Evolutionary conservation across 2,113 vertebrate genomes (phyloP).

Genomic region (Vulpes vulpes): DNA sequence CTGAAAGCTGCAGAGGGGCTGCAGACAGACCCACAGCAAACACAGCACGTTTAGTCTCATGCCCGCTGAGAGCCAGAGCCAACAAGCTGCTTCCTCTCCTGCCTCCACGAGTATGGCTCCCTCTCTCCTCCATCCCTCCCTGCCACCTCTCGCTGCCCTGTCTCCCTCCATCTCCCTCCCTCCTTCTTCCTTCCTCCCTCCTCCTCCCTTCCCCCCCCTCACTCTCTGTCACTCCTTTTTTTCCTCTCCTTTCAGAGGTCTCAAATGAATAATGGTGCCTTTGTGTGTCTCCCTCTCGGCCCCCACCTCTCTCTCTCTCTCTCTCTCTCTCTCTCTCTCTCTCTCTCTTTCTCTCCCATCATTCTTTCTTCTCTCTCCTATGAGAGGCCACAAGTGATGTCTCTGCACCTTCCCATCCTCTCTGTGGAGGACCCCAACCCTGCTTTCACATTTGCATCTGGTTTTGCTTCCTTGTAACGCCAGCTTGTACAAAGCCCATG

Average conservation of each 20-base stretch:
- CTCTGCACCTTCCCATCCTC: neutral
- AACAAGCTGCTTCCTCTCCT: too few relatives aligned
- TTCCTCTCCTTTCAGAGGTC: neutral
- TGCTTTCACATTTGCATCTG: fast-evolving
- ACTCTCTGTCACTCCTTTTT: neutral
- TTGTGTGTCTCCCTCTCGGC: neutral
- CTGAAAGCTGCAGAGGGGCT: neutral
- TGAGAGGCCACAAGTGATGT: neutral
- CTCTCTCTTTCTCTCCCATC: too few relatives aligned
- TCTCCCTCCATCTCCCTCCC: neutral
- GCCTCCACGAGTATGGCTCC: fast-evolving
- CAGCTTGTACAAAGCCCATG: neutral
- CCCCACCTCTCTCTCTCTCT: neutral
- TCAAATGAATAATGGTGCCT: neutral
- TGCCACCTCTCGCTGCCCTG: fast-evolving
- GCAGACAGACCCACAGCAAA: neutral
- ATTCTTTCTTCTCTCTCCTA: neutral
- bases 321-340: too few relatives aligned
- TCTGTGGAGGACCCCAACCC: neutral
- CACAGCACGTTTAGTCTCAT: fast-evolving
- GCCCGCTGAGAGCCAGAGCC: neutral
- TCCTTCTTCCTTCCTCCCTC: neutral
- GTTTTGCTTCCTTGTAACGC: neutral
- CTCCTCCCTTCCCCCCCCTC: too few relatives aligned
- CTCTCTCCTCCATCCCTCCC: fast-evolving